These are phyloP conservation scores for Hycleus cichorii DNA, from an alignment of 1,140 invertebrate species.

Conservation along the genomic window DNA sequence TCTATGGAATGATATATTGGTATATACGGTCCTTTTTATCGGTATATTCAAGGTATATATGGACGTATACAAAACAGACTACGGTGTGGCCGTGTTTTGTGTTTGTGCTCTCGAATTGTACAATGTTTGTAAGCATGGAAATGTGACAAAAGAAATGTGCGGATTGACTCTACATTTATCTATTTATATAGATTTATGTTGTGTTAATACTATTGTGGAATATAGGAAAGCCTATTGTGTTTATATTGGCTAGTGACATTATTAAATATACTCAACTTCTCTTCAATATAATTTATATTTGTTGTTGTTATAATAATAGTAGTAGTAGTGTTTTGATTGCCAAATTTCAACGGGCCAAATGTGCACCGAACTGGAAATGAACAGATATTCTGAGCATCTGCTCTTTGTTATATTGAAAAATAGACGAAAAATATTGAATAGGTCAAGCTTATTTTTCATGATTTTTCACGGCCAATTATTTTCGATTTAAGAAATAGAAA, in stretches of 20 bases:
- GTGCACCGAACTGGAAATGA: slow-evolving; percentile 23
- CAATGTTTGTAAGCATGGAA: slow-evolving; percentile 26
- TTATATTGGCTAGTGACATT: slow-evolving; percentile 34
- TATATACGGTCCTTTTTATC: neutral
- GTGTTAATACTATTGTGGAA: slow-evolving; percentile 33
- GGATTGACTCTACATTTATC: slow-evolving; percentile 27
- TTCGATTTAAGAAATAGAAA: slow-evolving; percentile 7
- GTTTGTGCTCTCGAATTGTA: slow-evolving; percentile 28
- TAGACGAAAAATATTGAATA: too few relatives aligned
- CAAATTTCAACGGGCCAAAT: slow-evolving; percentile 25
- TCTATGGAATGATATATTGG: slow-evolving; percentile 24
- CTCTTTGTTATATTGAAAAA: slow-evolving; percentile 1
- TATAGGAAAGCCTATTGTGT: slow-evolving; percentile 32
- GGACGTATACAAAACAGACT: too few relatives aligned
- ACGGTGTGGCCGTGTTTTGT: slow-evolving; percentile 23
- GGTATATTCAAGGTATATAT: slow-evolving; percentile 9
- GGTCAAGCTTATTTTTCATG: slow-evolving; percentile 1
- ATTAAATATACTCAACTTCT: slow-evolving; percentile 24
- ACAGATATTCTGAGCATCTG: slow-evolving; percentile 23
- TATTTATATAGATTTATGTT: slow-evolving; percentile 34
- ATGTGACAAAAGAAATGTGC: slow-evolving; percentile 21
- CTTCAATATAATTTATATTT: slow-evolving; percentile 25
- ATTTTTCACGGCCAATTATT: slow-evolving; percentile 18
- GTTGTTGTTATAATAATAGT: too few relatives aligned
- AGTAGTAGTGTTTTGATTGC: slow-evolving; percentile 21